phyloP scores from a whole-genome alignment of 2,888 invertebrate species.

The Candidula unifasciata region DNA sequence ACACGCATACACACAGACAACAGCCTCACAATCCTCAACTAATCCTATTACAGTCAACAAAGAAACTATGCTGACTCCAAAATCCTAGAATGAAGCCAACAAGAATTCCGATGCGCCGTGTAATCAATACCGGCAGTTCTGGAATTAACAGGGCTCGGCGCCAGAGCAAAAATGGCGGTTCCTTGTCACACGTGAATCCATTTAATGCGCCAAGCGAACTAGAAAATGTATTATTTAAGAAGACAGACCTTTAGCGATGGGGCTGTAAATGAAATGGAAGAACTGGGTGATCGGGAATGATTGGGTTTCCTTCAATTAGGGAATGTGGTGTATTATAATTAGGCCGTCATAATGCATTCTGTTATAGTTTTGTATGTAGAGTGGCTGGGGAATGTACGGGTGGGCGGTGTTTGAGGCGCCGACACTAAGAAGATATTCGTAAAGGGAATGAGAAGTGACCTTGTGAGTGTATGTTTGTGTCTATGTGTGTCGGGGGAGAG shows the following conservation, averaged over 20 bases:
- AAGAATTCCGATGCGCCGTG: background rate
- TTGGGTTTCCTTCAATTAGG: conserved; percentile 21
- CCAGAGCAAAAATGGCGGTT: conserved; percentile 22
- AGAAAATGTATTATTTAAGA: background rate
- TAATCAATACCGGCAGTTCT: conserved; percentile 19
- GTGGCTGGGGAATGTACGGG: no score
- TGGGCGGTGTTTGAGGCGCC: no score
- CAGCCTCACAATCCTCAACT: no score
- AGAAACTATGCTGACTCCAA: background rate
- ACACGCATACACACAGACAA: no score
- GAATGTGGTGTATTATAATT: background rate
- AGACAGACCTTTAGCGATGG: background rate
- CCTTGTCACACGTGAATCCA: conserved; percentile 18
- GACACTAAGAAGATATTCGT: no score
- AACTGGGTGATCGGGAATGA: background rate
- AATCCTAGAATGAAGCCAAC: background rate
- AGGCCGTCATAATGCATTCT: background rate
- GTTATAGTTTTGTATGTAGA: no score
- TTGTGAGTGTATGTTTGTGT: no score
- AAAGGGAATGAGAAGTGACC: no score
- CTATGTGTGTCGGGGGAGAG: background rate
- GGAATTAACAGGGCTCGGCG: background rate
- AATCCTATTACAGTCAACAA: background rate
- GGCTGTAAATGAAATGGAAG: conserved; percentile 26
- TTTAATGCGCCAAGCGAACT: background rate